Conservation (phyloP, 2,888 invertebrate genomes). For the Villa cingulata region DNA sequence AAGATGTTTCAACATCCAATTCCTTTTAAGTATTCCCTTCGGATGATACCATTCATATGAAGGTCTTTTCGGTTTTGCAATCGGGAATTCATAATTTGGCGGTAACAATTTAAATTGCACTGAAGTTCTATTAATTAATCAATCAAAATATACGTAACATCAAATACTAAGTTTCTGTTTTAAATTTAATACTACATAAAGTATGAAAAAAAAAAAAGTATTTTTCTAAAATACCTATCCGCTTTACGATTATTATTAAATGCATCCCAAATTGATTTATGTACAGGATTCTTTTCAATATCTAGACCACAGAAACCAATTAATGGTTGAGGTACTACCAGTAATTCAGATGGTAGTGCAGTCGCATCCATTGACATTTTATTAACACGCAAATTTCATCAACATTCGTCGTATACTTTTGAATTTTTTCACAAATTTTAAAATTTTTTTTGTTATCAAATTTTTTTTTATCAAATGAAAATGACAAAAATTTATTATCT, state of each 20-base stretch:
- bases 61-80: conserved; percentile 70
- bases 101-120: conserved; percentile 72
- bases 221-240: conserved; percentile 38
- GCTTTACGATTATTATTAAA: conserved; percentile 69
- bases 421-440: too few relatives aligned
- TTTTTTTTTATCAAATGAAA: too few relatives aligned
- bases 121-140: conserved; percentile 45
- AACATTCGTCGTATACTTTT: not conserved
- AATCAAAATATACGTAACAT: too few relatives aligned
- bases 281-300: conserved; percentile 66
- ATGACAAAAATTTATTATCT: too few relatives aligned
- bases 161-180: not conserved
- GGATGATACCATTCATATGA: conserved; percentile 94
- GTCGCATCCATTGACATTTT: conserved; percentile 45
- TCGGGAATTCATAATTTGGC: conserved; percentile 75
- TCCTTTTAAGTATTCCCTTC: conserved; percentile 82
- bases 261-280: conserved; percentile 87
- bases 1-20: conserved; percentile 91
- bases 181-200: too few relatives aligned
- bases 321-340: conserved; percentile 70
- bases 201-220: too few relatives aligned
- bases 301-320: conserved; percentile 84
- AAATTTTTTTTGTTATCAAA: too few relatives aligned
- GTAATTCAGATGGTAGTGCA: conserved; percentile 71
- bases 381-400: not conserved